phyloP scores from a whole-genome alignment of 2,888 invertebrate species.

The Lamproptera curius region DNA sequence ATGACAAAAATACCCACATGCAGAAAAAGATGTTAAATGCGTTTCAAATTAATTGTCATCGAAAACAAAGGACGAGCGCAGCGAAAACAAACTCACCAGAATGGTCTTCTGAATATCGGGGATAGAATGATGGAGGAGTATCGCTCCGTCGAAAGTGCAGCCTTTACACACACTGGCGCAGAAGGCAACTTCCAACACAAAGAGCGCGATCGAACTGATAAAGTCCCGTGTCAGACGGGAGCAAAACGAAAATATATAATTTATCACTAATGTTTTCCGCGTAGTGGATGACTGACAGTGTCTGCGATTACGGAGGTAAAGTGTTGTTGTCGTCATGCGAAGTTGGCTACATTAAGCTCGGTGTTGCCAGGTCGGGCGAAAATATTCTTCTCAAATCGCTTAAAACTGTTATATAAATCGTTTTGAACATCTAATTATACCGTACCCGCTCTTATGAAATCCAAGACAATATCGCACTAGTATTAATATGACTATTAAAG shows the following conservation, averaged over 20 bases:
- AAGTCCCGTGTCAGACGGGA: slow-evolving; percentile 35
- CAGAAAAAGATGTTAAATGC: not conserved
- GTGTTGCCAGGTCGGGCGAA: slow-evolving; percentile 33
- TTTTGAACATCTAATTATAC: not conserved
- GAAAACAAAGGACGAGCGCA: slow-evolving; percentile 8
- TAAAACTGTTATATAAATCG: not conserved
- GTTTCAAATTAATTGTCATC: not conserved
- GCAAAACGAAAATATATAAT: slow-evolving; percentile 35
- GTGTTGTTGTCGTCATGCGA: slow-evolving; percentile 41
- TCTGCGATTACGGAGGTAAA: slow-evolving; percentile 41
- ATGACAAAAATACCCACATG: slow-evolving; percentile 4
- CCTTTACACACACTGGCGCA: slow-evolving; percentile 78
- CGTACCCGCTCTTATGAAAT: no score
- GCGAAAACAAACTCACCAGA: slow-evolving; percentile 13
- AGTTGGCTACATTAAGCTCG: slow-evolving; percentile 37
- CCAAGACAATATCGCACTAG: no score
- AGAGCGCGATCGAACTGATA: slow-evolving; percentile 42
- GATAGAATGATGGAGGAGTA: slow-evolving; percentile 12
- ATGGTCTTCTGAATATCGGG: slow-evolving; percentile 14
- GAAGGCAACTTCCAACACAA: slow-evolving; percentile 68
- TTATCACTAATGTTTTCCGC: slow-evolving; percentile 41
- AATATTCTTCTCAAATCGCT: not conserved
- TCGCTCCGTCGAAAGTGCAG: slow-evolving; percentile 57
- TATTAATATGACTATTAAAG: no score
- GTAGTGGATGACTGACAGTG: slow-evolving; percentile 41